Percentiles rank a stretch among this genome's conserved stretches.
Conservation (phyloP, 2,797 vertebrate species). For the Manis javanica region DNA sequence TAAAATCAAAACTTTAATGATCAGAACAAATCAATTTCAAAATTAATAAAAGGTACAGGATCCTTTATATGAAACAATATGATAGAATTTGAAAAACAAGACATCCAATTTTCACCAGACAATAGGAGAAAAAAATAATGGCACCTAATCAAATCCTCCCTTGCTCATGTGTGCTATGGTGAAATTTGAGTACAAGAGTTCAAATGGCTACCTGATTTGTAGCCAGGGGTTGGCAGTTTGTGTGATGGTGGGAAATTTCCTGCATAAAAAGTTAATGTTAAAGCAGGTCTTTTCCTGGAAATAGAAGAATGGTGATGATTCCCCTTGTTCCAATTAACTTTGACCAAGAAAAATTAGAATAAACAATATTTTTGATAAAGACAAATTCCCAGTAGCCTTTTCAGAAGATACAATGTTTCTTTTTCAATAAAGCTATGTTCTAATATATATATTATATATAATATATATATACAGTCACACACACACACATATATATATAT, state of each 20-base stretch:
- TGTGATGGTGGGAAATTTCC: background rate
- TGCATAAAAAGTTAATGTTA: background rate
- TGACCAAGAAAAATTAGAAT: slow-evolving; percentile 1
- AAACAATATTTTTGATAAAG: background rate
- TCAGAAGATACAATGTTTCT: background rate
- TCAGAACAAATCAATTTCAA: background rate
- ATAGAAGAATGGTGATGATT: background rate
- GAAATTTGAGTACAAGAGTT: background rate
- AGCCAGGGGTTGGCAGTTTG: background rate
- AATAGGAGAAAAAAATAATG: background rate
- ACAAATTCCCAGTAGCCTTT: background rate
- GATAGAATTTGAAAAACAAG: background rate
- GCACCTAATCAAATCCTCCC: background rate
- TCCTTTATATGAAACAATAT: background rate
- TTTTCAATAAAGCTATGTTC: background rate
- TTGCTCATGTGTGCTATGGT: background rate
- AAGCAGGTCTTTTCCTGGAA: background rate
- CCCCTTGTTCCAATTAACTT: background rate
- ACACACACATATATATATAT: too few species aligned
- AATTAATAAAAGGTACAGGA: background rate
- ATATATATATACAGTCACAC: too few species aligned
- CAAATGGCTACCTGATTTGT: background rate
- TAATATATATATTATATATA: too few species aligned
- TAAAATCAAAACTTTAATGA: background rate
- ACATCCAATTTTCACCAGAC: background rate